phyloP scores from a whole-genome alignment of 2,888 invertebrate species.

The Heliconius aoede region DNA sequence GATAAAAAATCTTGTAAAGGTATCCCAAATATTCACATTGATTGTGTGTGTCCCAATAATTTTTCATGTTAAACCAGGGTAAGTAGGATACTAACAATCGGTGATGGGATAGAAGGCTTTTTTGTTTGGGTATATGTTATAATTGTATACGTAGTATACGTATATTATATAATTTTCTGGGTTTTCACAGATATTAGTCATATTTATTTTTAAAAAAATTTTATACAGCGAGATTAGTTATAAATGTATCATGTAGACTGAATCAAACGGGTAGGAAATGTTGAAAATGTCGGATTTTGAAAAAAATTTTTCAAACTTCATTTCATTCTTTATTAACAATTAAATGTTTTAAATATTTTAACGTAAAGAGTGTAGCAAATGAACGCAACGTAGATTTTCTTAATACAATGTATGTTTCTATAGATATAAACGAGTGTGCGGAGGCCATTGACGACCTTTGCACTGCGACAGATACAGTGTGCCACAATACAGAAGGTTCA shows the following conservation, averaged over 20 bases:
- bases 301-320: background rate
- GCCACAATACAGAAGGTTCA: slow-evolving; percentile 87
- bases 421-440: slow-evolving; percentile 92
- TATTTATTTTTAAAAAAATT: background rate
- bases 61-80: slow-evolving; percentile 23
- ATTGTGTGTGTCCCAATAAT: slow-evolving; percentile 36
- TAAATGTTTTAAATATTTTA: background rate
- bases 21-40: slow-evolving; percentile 48
- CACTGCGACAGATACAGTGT: slow-evolving; percentile 84
- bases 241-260: background rate
- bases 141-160: background rate
- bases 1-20: slow-evolving; percentile 75
- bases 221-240: too few relatives aligned
- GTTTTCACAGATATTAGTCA: background rate
- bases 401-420: background rate
- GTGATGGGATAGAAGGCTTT: background rate
- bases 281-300: background rate
- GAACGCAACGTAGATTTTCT: background rate
- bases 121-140: background rate
- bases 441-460: slow-evolving; percentile 82
- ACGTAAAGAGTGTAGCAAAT: background rate
- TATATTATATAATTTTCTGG: too few relatives aligned
- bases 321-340: background rate
- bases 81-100: slow-evolving; percentile 40
- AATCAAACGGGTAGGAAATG: background rate